Conservation (phyloP, 2,113 vertebrate species). For the Corapipo altera region DNA sequence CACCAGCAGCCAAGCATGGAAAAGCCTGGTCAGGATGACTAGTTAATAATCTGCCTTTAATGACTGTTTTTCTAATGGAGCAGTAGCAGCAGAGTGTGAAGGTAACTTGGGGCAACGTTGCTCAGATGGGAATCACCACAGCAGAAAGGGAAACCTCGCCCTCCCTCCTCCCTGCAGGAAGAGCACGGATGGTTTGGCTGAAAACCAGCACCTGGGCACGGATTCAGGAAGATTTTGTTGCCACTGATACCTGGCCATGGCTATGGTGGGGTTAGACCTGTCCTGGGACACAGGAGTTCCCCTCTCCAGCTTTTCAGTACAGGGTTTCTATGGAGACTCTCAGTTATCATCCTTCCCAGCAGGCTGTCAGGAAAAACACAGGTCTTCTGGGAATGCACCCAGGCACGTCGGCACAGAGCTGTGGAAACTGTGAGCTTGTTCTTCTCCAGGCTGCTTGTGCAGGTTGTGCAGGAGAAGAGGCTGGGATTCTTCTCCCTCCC, state of each 20-base stretch:
- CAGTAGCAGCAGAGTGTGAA: background rate
- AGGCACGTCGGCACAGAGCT: background rate
- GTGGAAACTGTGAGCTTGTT: background rate
- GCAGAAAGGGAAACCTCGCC: background rate
- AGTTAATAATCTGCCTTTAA: slow-evolving; percentile 27
- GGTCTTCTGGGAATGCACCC: background rate
- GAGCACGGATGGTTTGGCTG: background rate
- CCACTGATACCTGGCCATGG: background rate
- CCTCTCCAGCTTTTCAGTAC: background rate
- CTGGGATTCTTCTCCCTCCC: background rate
- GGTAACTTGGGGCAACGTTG: background rate
- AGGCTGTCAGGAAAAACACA: background rate
- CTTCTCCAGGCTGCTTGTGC: background rate
- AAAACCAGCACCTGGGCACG: background rate
- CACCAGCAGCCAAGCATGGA: background rate
- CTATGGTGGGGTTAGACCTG: background rate
- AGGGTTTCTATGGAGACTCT: background rate
- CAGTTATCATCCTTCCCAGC: background rate
- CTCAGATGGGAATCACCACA: background rate
- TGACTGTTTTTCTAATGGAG: background rate
- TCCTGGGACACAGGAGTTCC: background rate
- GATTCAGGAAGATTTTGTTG: background rate
- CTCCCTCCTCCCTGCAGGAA: background rate
- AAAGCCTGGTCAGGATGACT: background rate
- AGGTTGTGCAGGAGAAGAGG: background rate